These are phyloP conservation scores for Notarius lentiginosus DNA, from an alignment of 2,113 vertebrate genomes.

Conservation along the genomic window DNA sequence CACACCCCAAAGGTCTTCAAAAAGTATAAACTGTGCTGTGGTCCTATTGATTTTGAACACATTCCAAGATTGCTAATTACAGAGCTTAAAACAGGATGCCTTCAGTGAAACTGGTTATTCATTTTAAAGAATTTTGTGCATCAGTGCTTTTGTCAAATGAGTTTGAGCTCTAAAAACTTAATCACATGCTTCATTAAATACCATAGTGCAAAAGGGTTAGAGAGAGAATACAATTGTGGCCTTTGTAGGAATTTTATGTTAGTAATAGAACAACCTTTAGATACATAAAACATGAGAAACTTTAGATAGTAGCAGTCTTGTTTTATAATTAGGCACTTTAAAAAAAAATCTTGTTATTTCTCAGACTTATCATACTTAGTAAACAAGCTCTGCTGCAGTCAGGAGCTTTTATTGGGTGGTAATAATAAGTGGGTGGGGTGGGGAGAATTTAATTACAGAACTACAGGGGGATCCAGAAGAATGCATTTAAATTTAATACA, in stretches of 20 bases:
- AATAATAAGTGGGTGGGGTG: constrained; percentile 6
- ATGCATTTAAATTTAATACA: constrained; percentile 47
- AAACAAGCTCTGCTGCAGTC: constrained; percentile 53
- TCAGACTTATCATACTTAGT: background rate
- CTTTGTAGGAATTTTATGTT: background rate
- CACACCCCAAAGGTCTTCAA: constrained; percentile 29
- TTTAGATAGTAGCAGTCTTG: no score
- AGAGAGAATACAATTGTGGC: background rate
- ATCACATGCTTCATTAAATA: background rate
- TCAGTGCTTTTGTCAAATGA: background rate
- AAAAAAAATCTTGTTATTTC: background rate
- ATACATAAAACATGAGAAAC: constrained; percentile 4
- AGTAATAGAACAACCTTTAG: background rate
- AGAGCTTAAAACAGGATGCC: background rate
- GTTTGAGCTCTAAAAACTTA: background rate
- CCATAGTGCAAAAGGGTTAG: background rate
- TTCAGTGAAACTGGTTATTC: background rate
- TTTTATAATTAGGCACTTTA: background rate
- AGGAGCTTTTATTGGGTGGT: constrained; percentile 41
- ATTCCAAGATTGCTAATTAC: background rate
- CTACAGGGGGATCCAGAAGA: constrained; percentile 19
- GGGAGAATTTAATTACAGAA: constrained; percentile 21
- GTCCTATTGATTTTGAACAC: constrained; percentile 1
- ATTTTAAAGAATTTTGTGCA: background rate
- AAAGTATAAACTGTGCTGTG: background rate